Evolutionary conservation across 35 echinoderm and acorn worm species (phyloP).

Genomic region (Ptychodera flava): DNA sequence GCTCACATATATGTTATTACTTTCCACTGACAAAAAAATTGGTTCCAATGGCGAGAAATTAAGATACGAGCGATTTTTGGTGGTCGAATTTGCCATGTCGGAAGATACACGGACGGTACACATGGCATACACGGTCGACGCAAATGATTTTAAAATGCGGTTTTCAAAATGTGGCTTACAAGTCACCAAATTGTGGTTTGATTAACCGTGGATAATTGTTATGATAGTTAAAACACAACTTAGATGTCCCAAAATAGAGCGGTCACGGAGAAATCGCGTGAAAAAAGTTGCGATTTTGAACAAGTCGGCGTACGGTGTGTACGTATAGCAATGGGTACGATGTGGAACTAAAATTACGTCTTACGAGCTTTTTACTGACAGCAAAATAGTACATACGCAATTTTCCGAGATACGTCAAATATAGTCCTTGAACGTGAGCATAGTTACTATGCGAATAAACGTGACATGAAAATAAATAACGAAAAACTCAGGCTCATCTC

Average conservation of each 20-base stretch:
- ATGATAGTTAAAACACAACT: background rate
- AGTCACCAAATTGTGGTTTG: background rate
- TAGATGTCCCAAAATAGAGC: background rate
- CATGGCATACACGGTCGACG: background rate
- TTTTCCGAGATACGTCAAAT: background rate
- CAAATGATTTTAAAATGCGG: background rate
- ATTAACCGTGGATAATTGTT: background rate
- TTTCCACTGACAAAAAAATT: background rate
- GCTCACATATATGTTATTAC: background rate
- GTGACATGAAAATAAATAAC: background rate
- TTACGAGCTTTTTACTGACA: background rate
- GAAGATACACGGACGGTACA: background rate
- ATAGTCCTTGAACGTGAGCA: background rate
- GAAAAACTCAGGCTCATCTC: background rate
- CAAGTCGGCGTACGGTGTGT: background rate
- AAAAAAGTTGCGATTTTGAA: background rate
- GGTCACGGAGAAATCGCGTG: background rate
- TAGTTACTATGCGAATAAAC: background rate
- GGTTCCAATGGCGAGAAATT: background rate
- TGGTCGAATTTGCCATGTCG: background rate
- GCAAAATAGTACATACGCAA: background rate
- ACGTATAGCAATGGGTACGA: background rate
- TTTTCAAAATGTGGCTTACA: background rate
- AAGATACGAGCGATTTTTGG: background rate
- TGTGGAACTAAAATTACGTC: background rate